Base-by-base conservation (phyloP, 2,113 vertebrate species). In the Kryptolebias marmoratus region DNA sequence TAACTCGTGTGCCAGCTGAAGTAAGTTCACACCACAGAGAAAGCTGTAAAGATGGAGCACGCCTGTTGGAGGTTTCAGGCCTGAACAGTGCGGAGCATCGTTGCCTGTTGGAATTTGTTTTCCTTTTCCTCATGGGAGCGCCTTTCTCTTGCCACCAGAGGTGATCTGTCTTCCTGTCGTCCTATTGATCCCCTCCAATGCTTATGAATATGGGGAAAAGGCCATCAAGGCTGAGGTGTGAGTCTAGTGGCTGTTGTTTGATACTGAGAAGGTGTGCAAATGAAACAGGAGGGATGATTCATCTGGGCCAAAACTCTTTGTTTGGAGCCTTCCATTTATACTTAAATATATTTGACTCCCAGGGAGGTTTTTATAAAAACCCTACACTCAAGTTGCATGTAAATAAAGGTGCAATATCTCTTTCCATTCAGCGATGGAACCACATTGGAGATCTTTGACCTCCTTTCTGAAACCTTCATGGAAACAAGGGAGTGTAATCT, bases 111-210 rank as follows among this genome's bases (percentile, higher is more conserved):
- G 87, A 88, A 88, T 91, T 87, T 87, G 77, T 80, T 84, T 84
- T 80, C 75, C 70, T 64, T 83, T 78, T 71, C 66, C 77, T 66
- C 77, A 36, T 0, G 66, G 85, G 79, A 81, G 44, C 55, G 0
- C 60, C 68, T 71, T 79, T 75, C 71, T 50, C 68, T 64, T 58
- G 52, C 68, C 48, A 87, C 75, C 74, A 6, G 31, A 85, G 86
- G 85, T 75, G 22, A 92, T 92, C 91, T 65, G 86, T 92, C 91
- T 93, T 88, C 78, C 88, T 92, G 91, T 90, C 88, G 78, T 80
- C 62, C 81, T 83, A 92, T 92, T 92, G 91, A 93, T 92, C 84
- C 77, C 73, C 69, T 77, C 65, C 73, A 77, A 48, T 31, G 49
- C 83, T 90, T 84, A 92, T 92, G 90, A 89, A 92, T 89, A 92